Percentiles rank a stretch among this genome's conserved stretches.
These are phyloP conservation scores for Formica selysi DNA, from an alignment of 1,140 invertebrate species.

Conservation along the genomic window DNA sequence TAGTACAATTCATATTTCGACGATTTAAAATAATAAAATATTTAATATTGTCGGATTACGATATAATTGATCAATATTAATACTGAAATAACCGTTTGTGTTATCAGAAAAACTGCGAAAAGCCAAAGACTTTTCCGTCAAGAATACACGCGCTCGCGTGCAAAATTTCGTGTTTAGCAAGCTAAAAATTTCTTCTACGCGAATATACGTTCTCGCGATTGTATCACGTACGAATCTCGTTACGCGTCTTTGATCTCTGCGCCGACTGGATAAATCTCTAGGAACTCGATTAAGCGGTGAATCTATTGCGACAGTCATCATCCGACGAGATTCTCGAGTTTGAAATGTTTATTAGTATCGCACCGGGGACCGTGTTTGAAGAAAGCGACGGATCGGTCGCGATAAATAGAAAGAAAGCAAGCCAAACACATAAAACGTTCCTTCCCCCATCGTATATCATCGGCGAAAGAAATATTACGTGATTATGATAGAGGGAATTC, in stretches of 20 bases:
- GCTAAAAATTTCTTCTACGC: conserved; percentile 1
- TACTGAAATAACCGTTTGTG: conserved; percentile 73
- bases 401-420: conserved; percentile 41
- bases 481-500: not conserved
- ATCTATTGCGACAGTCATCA: not conserved
- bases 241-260: conserved; percentile 18
- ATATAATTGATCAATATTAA: conserved; percentile 76
- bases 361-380: not conserved
- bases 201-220: not conserved
- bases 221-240: not conserved
- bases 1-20: no score
- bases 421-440: conserved; percentile 30
- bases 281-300: conserved; percentile 46
- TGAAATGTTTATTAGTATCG: conserved; percentile 22
- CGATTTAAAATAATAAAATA: no score
- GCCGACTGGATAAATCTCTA: conserved; percentile 35
- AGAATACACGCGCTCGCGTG: not conserved
- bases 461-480: conserved; percentile 37
- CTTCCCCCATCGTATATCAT: not conserved
- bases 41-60: no score
- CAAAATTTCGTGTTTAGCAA: not conserved
- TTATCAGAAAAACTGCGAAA: conserved; percentile 22
- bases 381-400: conserved; percentile 20
- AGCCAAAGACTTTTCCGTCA: not conserved
- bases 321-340: not conserved